Evolutionary conservation across 2,113 vertebrate genomes (phyloP), one percentile per base, ranked within the genome.

Genomic region (Pao palembangensis): DNA sequence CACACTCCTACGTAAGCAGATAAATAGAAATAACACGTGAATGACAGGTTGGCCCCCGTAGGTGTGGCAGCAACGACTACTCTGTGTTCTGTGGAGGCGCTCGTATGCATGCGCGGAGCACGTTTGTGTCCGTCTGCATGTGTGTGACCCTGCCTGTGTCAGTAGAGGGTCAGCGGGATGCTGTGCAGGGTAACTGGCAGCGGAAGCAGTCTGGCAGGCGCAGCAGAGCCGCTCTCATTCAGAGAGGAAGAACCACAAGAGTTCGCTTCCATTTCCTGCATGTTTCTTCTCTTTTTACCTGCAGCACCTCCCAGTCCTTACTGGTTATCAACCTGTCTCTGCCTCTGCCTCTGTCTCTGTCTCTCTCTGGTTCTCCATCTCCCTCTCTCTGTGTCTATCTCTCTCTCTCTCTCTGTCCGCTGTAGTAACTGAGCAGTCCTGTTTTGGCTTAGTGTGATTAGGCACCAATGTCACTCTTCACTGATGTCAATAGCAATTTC

Each of bases 1-100:
- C 88, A 0, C 94, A 95, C 71, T 81, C 87, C 47, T 96, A 96
- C 1, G 94, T 96, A 89, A 0, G 89, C 8, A 34, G 31, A 34
- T 34, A 6, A 3, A 28, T 28, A 28, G 25, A 6, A 28, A 28
- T 2, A 28, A 28, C 25, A n/a, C n/a, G n/a, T n/a, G n/a, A n/a
- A n/a, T n/a, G n/a, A n/a, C n/a, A n/a, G n/a, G n/a, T n/a, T n/a
- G n/a, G n/a, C n/a, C n/a, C n/a, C n/a, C 21, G 21, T 3, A 23
- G 2, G 21, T 5, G 28, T 31, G 28, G 28, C 28, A 31, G 28
- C 21, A 23, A 3, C 21, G 21, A 23, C 21, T 23, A 3, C 21
- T 2, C 21, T 23, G 2, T 23, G 21, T 23, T 23, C 21, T 23
- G 21, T 23, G 28, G 28, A 31, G 6, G 8, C 5, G 8, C 28